Conservation (phyloP, 1,140 invertebrate species). For the Drosophila kanapiae region DNA sequence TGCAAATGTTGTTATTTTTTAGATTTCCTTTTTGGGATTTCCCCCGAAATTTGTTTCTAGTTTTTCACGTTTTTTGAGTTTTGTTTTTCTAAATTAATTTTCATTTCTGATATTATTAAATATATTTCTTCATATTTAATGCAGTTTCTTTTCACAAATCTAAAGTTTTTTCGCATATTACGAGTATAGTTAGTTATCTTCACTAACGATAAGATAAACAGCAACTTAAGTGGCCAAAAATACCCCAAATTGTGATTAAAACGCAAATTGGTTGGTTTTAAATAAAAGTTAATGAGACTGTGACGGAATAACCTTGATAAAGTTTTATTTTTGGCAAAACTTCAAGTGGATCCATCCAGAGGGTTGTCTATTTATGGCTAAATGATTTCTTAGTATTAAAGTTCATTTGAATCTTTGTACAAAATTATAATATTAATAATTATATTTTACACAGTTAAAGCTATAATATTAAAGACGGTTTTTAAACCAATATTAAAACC, state of each 20-base stretch:
- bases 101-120: too few species aligned
- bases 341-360: neutral
- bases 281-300: neutral
- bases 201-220: slow-evolving; percentile 4
- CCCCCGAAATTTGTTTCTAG: neutral
- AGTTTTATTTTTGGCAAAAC: neutral
- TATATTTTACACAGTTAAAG: too few species aligned
- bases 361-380: too few species aligned
- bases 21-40: neutral
- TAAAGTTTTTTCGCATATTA: too few species aligned
- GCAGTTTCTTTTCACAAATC: neutral
- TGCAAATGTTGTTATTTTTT: neutral
- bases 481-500: too few species aligned
- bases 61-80: neutral
- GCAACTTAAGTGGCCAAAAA: neutral
- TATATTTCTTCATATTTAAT: neutral
- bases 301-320: neutral
- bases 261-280: neutral
- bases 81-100: too few species aligned
- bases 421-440: too few species aligned
- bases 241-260: neutral
- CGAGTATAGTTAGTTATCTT: neutral
- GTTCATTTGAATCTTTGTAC: too few species aligned
- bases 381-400: too few species aligned
- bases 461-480: too few species aligned